Evolutionary conservation across 2,113 vertebrate species (phyloP).

Genomic region (Crotalus helleri): DNA sequence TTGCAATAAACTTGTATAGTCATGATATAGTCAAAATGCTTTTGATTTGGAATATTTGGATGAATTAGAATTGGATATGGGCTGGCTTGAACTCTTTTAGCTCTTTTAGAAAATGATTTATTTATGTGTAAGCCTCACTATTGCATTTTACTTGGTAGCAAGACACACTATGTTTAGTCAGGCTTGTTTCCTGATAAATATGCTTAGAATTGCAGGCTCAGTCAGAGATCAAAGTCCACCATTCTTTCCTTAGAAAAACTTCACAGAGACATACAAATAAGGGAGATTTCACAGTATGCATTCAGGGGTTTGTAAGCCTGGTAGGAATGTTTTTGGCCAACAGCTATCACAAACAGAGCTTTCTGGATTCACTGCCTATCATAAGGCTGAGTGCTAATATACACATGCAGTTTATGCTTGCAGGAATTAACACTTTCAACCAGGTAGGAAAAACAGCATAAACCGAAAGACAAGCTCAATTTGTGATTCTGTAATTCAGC

Average conservation of each 20-base stretch:
- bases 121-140: background rate
- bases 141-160: background rate
- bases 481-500: conserved; percentile 10
- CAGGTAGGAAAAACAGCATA: background rate
- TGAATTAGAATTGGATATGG: background rate
- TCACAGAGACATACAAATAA: background rate
- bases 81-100: too few species aligned
- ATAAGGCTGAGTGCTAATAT: background rate
- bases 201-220: background rate
- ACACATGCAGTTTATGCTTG: background rate
- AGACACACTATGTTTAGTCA: background rate
- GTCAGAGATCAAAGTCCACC: background rate
- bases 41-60: background rate
- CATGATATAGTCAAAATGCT: background rate
- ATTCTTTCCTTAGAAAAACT: background rate
- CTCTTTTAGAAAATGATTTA: background rate
- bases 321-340: background rate
- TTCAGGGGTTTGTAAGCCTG: background rate
- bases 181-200: background rate
- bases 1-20: background rate
- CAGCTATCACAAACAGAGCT: background rate
- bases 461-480: background rate
- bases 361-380: background rate
- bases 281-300: background rate
- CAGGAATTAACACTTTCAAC: background rate